Conservation (phyloP, 2,888 invertebrate genomes). For the Colostygia pectinataria region DNA sequence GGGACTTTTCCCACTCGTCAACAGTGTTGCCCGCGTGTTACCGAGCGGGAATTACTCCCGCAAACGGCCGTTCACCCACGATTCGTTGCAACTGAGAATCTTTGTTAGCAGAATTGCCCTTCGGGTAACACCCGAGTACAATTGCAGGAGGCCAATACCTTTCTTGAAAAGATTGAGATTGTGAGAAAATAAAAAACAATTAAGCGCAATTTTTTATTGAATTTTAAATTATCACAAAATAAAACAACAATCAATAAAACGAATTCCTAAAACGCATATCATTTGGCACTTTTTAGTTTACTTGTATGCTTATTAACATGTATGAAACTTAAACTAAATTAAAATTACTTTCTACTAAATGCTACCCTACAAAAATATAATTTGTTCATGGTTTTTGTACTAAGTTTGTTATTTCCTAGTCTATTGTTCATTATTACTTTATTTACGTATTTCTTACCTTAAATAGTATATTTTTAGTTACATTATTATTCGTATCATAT, state of each 20-base stretch:
- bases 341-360: slow-evolving; percentile 32
- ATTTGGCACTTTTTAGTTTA: slow-evolving; percentile 37
- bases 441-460: not conserved
- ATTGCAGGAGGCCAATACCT: too few relatives aligned
- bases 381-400: slow-evolving; percentile 17
- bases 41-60: too few relatives aligned
- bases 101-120: too few relatives aligned
- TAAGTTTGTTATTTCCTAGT: not conserved
- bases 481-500: too few relatives aligned
- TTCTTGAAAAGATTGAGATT: too few relatives aligned
- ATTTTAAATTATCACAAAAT: slow-evolving; percentile 17
- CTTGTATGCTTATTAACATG: slow-evolving; percentile 11
- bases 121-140: too few relatives aligned
- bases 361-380: slow-evolving; percentile 18
- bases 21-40: too few relatives aligned
- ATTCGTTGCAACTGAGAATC: too few relatives aligned
- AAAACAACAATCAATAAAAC: slow-evolving; percentile 15
- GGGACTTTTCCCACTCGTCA: too few relatives aligned
- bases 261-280: slow-evolving; percentile 25
- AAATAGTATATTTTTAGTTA: too few relatives aligned
- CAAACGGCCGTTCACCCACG: too few relatives aligned
- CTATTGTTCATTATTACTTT: not conserved
- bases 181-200: slow-evolving; percentile 1
- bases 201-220: slow-evolving; percentile 12
- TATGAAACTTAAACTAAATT: slow-evolving; percentile 22